Evolutionary conservation across 2,113 vertebrate species (phyloP), one percentile per base, ranked within the genome.

Genomic region (Sinosuthora webbiana): DNA sequence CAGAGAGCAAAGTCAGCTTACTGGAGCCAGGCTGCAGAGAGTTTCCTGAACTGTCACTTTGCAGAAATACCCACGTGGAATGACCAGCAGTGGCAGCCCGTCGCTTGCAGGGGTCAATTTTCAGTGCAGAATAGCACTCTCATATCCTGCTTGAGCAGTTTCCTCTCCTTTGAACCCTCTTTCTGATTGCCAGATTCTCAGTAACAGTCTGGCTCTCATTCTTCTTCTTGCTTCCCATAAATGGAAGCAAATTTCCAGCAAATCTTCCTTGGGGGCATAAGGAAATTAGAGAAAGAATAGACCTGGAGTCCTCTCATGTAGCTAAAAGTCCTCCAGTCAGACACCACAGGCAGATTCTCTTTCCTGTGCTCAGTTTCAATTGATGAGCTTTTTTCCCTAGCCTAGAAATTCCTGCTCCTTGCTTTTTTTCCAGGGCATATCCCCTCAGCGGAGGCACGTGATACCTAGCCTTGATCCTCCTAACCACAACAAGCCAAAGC

Each of bases 141-240:
- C 59, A 86, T 68, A 71, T 70, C 64, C 77, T 78, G 30, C 52
- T 62, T 18, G 60, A 89, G 68, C 79, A 28, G 60, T 86, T 92
- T 96, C 87, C 90, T 94, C 88, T 89, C 76, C 88, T 89, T 93
- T 93, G 76, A 93, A 81, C 76, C 82, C 23, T 71, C 62, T 63
- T 83, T 90, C 78, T 88, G 86, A 78, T 49, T 94, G 68, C 92
- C 83, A 96, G 90, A 92, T 95, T 74, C 94, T 92, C 90, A 81
- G 75, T 60, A 88, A 90, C 73, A 89, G 24, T 24, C 92, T 92
- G 85, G 60, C 47, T 57, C 28, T 90, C 49, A 8, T 87, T 94
- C 77, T 63, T 75, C n/a, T 76, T 69, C 44, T 45, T 39, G 37
- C 69, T 11, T 87, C 64, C 71, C 68, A 68, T 87, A 92, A 95